Percentiles rank a stretch among this genome's conserved stretches.
phyloP scores from a whole-genome alignment of 2,797 vertebrate species.

The Synanceia verrucosa region DNA sequence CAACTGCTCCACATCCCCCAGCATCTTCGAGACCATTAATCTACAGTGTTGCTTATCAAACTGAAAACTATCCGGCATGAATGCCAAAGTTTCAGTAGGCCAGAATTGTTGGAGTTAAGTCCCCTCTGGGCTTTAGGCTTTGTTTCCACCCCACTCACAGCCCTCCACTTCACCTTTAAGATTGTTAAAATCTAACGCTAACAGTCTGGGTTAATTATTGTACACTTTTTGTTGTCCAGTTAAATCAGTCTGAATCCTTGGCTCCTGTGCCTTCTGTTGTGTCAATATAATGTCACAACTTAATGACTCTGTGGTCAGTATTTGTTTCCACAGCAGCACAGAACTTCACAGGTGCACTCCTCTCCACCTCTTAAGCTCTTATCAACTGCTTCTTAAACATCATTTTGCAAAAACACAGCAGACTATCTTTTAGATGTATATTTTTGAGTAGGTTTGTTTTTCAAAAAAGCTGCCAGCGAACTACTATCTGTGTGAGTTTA shows the following conservation, averaged over 20 bases:
- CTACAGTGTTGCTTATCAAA: slow-evolving; percentile 23
- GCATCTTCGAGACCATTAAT: slow-evolving; percentile 19
- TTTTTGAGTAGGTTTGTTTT: slow-evolving; percentile 16
- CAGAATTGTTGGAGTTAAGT: not conserved
- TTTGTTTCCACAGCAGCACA: not conserved
- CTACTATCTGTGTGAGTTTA: not conserved
- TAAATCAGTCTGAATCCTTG: not conserved
- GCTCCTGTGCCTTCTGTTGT: not conserved
- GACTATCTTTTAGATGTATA: not conserved
- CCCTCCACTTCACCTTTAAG: not conserved
- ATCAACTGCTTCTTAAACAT: not conserved
- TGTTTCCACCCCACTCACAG: not conserved
- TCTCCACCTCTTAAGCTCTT: not conserved
- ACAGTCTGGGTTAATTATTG: not conserved
- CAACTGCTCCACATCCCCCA: not conserved
- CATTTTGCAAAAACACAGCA: slow-evolving; percentile 15
- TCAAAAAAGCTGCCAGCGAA: slow-evolving; percentile 3
- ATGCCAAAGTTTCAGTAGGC: not conserved
- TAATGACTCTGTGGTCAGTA: not conserved
- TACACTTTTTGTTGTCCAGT: not conserved
- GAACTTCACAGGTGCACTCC: not conserved
- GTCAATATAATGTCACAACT: not conserved
- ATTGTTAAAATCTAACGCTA: not conserved
- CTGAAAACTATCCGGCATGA: slow-evolving; percentile 13
- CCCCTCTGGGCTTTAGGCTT: not conserved